Percentiles rank a stretch among this genome's conserved stretches.
Evolutionary conservation across 2,888 invertebrate genomes (phyloP).

Genomic region (Orthosia gracilis): DNA sequence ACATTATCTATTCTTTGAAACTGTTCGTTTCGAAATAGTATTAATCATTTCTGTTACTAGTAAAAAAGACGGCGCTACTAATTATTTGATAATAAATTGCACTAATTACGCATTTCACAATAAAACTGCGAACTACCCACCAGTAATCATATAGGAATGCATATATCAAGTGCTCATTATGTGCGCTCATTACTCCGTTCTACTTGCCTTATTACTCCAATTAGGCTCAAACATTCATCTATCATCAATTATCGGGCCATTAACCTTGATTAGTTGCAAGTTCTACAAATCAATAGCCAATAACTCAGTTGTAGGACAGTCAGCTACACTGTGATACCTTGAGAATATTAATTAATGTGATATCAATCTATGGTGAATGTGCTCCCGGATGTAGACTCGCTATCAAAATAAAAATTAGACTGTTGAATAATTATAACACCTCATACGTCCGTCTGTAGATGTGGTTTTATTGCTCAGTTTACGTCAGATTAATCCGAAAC

Average conservation of each 20-base stretch:
- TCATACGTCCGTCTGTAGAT: constrained; percentile 40
- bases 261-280: constrained; percentile 64
- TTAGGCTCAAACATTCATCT: constrained; percentile 55
- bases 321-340: constrained; percentile 51
- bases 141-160: constrained; percentile 47
- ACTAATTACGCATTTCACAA: constrained; percentile 50
- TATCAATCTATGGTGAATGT: constrained; percentile 58
- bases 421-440: constrained; percentile 64
- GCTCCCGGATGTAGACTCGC: constrained; percentile 61
- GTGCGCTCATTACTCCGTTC: constrained; percentile 47
- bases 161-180: constrained; percentile 58
- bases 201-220: constrained; percentile 58
- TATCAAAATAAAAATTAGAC: constrained; percentile 65
- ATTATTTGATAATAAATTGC: constrained; percentile 38
- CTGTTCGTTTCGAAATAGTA: not conserved
- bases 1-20: constrained; percentile 10
- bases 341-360: constrained; percentile 56
- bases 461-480: constrained; percentile 62
- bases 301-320: constrained; percentile 51
- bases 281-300: constrained; percentile 58
- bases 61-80: constrained; percentile 5
- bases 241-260: constrained; percentile 60
- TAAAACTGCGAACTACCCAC: constrained; percentile 7
- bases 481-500: constrained; percentile 60
- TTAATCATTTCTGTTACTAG: not conserved